Evolutionary conservation across 2,113 vertebrate genomes (phyloP), one percentile per base, ranked within the genome.

Genomic region (Cyanoliseus patagonus): DNA sequence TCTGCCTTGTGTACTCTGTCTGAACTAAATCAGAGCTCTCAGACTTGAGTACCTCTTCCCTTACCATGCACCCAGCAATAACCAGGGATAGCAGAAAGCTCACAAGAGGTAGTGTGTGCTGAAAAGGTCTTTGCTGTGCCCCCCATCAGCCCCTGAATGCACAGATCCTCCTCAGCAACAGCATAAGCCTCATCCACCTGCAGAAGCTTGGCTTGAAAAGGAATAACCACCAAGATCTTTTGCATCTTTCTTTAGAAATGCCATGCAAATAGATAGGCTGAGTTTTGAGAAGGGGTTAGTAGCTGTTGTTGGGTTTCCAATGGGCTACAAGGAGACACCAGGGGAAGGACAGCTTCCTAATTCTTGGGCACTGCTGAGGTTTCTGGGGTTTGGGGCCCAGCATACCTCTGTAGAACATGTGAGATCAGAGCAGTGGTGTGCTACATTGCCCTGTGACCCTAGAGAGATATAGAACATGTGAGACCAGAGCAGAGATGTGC

Each of bases 11-110:
- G 47, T 61, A 27, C 75, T 94, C 88, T 62, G 61, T 78, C 52
- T 23, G 17, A 24, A 41, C 49, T 28, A 28, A 75, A 68, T 59
- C 23, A 9, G 82, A 79, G 69, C 25, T 83, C 80, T 81, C 80
- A 33, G 82, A 31, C 68, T 78, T 72, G 42, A 46, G 62, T 25
- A 30, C 8, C 61, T 88, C 66, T 73, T n/a, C 44, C 63, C 86
- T 84, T 18, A 14, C 28, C 0, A 0, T 6, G 9, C 8, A 9
- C 33, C 27, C 31, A 57, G 68, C 44, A 44, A 9, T 30, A 62
- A 42, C 6, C 42, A 10, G 37, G 49, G 23, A 6, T 2, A 41
- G 64, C 73, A 83, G 72, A 67, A 49, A 92, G 66, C 59, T 77
- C 80, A 13, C 61, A 53, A 25, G 1, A 39, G 24, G 10, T 0